phyloP scores from a whole-genome alignment of 2,113 vertebrate species.

The Zosterops borbonicus region DNA sequence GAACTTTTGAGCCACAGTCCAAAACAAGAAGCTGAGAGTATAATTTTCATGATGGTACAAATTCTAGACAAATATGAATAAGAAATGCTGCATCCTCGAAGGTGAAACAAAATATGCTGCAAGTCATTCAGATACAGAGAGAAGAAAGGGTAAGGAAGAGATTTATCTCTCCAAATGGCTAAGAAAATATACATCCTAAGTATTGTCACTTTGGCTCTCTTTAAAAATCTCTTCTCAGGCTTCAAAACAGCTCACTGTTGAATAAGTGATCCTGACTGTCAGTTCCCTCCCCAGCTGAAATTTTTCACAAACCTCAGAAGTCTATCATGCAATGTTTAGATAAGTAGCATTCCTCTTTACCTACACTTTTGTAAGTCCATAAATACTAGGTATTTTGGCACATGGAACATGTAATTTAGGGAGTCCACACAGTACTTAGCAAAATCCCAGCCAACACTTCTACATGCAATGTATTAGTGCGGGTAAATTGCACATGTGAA shows the following conservation, averaged over 20 bases:
- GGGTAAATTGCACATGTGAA: neutral
- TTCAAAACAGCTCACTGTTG: neutral
- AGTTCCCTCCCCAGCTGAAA: neutral
- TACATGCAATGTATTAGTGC: rapidly evolving
- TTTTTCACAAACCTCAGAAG: neutral
- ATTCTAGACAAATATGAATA: neutral
- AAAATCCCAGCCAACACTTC: neutral
- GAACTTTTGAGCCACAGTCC: neutral
- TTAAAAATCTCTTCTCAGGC: neutral
- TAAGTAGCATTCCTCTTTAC: neutral
- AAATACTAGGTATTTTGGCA: neutral
- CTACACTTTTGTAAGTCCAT: neutral
- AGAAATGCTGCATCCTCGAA: neutral
- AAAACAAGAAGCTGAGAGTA: neutral
- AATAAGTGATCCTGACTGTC: neutral
- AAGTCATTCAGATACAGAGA: neutral
- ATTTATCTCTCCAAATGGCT: neutral
- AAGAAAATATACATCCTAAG: neutral
- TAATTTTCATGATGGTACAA: neutral
- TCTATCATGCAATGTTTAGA: neutral
- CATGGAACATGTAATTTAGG: neutral
- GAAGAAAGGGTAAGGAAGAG: neutral
- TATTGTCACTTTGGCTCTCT: neutral
- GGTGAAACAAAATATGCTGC: neutral
- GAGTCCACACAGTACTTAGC: neutral